A percentile compares a stretch with the other conserved stretches of the same genome.
Conservation (phyloP, 2,888 invertebrate species). For the Linhomoeus sp. region DNA sequence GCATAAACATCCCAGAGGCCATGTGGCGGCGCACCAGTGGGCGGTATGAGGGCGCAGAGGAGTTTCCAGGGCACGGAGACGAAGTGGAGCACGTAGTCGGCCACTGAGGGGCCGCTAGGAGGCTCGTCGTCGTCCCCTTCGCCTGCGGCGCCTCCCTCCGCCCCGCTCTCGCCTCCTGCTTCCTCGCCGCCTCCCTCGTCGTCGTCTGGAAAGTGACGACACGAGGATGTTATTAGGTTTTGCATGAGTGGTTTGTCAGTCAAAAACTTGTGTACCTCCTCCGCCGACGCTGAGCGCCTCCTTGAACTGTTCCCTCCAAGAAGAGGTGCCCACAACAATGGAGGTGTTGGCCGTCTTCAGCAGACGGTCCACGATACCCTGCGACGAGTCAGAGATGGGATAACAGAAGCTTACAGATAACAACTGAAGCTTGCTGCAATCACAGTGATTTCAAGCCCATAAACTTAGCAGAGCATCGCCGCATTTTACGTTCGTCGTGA, state of each 20-base stretch:
- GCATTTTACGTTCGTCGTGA: too few relatives aligned
- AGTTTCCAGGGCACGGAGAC: constrained; percentile 95
- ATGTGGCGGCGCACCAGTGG: constrained; percentile 75
- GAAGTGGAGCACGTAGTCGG: constrained; percentile 86
- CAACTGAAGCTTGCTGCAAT: background rate
- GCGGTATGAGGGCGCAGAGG: constrained; percentile 87
- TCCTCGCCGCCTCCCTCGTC: constrained; percentile 4
- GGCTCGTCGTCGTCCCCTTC: constrained; percentile 33
- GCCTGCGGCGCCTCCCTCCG: background rate
- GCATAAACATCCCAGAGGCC: too few relatives aligned
- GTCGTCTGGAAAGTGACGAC: constrained; percentile 18
- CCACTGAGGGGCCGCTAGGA: constrained; percentile 53
- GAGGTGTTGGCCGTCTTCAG: constrained; percentile 91
- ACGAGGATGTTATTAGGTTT: too few relatives aligned
- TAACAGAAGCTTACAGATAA: too few relatives aligned
- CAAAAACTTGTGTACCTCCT: constrained; percentile 35
- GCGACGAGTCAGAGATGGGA: constrained; percentile 60
- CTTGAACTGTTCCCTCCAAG: constrained; percentile 95
- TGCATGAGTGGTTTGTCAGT: too few relatives aligned
- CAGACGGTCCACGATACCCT: constrained; percentile 66
- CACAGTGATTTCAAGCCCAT: too few relatives aligned
- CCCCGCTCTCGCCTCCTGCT: background rate
- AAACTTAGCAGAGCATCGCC: too few relatives aligned
- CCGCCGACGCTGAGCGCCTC: constrained; percentile 85
- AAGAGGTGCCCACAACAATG: constrained; percentile 69